These are phyloP conservation scores for Cladorhizidae sp. DNA, from an alignment of 37 sponge, comb jelly and placozoan genomes.

Conservation along the genomic window DNA sequence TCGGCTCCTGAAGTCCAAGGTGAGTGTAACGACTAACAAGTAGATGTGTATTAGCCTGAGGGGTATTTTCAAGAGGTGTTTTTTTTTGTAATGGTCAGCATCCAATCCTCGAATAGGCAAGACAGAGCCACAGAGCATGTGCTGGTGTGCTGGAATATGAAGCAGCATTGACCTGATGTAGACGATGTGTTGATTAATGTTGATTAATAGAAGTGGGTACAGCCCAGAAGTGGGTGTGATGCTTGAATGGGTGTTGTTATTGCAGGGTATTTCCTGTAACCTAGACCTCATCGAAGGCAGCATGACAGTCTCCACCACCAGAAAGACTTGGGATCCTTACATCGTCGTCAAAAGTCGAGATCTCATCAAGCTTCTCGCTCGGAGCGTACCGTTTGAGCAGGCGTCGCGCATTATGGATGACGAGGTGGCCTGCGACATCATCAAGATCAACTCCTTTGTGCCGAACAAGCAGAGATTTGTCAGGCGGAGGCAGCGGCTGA, in stretches of 20 bases:
- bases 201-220: background rate
- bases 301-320: conserved; percentile 92
- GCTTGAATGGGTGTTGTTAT: background rate
- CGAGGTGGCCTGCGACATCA: conserved; percentile 89
- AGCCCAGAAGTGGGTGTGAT: background rate
- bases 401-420: conserved; percentile 81
- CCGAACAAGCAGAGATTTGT: conserved; percentile 98
- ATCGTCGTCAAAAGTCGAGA: conserved; percentile 95
- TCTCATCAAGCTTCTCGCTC: conserved; percentile 93
- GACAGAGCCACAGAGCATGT: too few species aligned
- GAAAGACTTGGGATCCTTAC: conserved; percentile 99
- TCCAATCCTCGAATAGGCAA: too few species aligned
- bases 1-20: conserved; percentile 48
- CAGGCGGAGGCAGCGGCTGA: conserved; percentile 85
- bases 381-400: conserved; percentile 97
- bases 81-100: too few species aligned
- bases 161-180: too few species aligned
- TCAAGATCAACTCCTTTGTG: conserved; percentile 93
- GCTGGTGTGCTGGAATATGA: too few species aligned
- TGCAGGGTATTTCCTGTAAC: conserved; percentile 73
- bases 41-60: too few species aligned
- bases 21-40: too few species aligned
- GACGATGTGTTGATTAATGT: background rate
- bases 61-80: too few species aligned
- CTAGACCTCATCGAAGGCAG: conserved; percentile 97